Evolutionary conservation across 2,888 invertebrate genomes (phyloP), one percentile per base, ranked within the genome.

Genomic region (Crocallis elinguaria): DNA sequence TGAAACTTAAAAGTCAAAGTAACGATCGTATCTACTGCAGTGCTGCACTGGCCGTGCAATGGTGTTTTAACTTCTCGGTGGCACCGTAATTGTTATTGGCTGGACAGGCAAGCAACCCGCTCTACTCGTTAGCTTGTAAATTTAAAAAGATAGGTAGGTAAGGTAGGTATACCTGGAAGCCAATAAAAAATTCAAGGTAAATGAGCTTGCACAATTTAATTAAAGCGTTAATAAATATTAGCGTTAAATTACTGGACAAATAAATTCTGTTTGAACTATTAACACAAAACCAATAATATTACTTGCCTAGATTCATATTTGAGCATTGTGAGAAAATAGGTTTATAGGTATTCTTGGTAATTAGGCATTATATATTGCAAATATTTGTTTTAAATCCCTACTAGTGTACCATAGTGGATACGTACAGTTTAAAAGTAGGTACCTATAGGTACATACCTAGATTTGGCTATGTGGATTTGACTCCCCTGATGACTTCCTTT

Each of bases 121-220:
- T n/a, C n/a, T n/a, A n/a, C n/a, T n/a, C n/a, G n/a, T n/a, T n/a
- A n/a, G n/a, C n/a, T n/a, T n/a, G n/a, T n/a, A n/a, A n/a, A n/a
- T n/a, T n/a, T n/a, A n/a, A n/a, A n/a, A n/a, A n/a, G n/a, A n/a
- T n/a, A n/a, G n/a, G n/a, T 23, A 8, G 3, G 9, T 12, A 21
- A 0, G n/a, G 23, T 12, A 16, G 9, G 3, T 36, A 29, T 0
- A 27, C 27, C 29, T 44, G 39, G 21, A 52, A 39, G 14, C 32
- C 25, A 46, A 45, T 56, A 13, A 45, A 53, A 54, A 60, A 42
- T 30, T 67, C 70, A 75, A 73, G 69, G 74, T 62, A 58, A 66
- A 62, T 57, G 29, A 49, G 62, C 49, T 79, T 77, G 63, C 75
- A 53, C 69, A 72, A 77, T 65, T 61, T 71, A 71, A 71, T 75